These are phyloP conservation scores for Panopea generosa DNA, from an alignment of 2,888 invertebrate species.

Conservation along the genomic window DNA sequence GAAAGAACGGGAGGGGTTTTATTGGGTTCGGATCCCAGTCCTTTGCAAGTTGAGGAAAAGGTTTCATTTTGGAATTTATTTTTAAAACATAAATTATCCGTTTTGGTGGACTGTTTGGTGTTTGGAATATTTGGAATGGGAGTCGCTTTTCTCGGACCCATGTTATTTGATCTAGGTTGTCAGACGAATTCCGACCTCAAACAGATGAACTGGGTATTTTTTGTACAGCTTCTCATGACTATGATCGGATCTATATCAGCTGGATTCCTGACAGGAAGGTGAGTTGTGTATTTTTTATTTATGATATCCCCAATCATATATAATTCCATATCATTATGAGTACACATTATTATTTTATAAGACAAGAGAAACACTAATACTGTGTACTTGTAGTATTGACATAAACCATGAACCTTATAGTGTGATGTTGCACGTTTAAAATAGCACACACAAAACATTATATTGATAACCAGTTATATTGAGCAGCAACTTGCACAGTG, in stretches of 20 bases:
- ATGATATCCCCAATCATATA: no score
- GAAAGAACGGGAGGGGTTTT: conserved; percentile 28
- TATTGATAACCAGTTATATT: no score
- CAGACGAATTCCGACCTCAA: conserved; percentile 84
- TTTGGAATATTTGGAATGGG: conserved; percentile 87
- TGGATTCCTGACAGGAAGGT: conserved; percentile 85
- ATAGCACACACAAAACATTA: no score
- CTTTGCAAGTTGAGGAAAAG: conserved; percentile 55
- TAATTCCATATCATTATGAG: no score
- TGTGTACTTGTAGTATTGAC: no score
- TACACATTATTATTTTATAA: no score
- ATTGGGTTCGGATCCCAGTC: conserved; percentile 39
- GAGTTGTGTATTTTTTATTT: no score
- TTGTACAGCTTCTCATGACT: conserved; percentile 85
- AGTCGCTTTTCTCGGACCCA: conserved; percentile 86
- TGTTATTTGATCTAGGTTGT: conserved; percentile 86
- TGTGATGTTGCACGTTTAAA: no score
- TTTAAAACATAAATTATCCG: conserved; percentile 83
- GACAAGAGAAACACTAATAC: no score
- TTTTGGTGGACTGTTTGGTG: conserved; percentile 85
- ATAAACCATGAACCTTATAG: no score
- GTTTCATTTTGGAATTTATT: conserved; percentile 83
- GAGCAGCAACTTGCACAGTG: no score
- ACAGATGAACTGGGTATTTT: conserved; percentile 86
- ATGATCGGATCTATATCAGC: conserved; percentile 86